A percentile compares a stretch with the other conserved stretches of the same genome.
Evolutionary conservation across 2,113 vertebrate genomes (phyloP).

Genomic region (Labrus mixtus): DNA sequence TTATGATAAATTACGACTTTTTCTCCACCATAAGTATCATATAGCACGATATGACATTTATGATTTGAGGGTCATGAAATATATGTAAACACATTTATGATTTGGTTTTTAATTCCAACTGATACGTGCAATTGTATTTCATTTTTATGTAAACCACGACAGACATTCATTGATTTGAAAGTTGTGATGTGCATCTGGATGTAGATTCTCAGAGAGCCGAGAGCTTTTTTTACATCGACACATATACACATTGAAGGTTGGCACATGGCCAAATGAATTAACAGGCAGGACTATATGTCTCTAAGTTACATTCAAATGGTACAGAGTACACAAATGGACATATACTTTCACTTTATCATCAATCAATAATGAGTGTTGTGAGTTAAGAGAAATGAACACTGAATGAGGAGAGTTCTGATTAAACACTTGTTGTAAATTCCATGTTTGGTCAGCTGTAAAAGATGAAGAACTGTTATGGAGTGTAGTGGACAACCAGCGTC

Average conservation of each 20-base stretch:
- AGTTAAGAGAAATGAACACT: no score
- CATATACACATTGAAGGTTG: not conserved
- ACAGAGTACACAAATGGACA: not conserved
- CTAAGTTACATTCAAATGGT: slow-evolving; percentile 20
- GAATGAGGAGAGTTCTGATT: no score
- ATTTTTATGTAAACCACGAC: not conserved
- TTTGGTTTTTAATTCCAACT: not conserved
- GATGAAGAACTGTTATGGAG: slow-evolving; percentile 19
- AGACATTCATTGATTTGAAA: not conserved
- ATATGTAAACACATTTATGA: no score
- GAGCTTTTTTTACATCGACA: not conserved
- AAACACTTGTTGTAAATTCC: not conserved
- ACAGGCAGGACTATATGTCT: slow-evolving; percentile 1
- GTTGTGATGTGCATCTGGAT: not conserved
- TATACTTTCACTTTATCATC: no score
- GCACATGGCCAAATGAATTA: not conserved
- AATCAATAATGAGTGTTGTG: no score
- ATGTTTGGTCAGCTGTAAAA: not conserved
- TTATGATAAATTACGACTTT: not conserved
- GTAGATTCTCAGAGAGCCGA: not conserved
- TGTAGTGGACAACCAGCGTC: slow-evolving; percentile 71
- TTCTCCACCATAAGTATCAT: no score
- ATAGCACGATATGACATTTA: no score
- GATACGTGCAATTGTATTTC: no score
- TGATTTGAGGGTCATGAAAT: no score